These are phyloP conservation scores for Lithophane ornitopus DNA, from an alignment of 2,888 invertebrate species.

Conservation along the genomic window DNA sequence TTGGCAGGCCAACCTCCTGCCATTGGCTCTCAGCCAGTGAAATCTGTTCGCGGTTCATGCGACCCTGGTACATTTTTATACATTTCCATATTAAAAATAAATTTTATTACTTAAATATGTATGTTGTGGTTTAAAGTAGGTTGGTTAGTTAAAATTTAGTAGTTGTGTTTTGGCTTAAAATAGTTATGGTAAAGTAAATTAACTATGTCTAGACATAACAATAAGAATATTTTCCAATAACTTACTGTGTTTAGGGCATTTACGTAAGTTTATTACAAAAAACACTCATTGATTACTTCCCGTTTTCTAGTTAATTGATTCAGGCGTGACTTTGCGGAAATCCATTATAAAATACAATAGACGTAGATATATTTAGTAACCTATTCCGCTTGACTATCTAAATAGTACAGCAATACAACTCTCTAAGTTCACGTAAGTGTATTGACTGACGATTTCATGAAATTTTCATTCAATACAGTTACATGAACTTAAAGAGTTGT, in stretches of 20 bases:
- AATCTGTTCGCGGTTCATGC: constrained; percentile 63
- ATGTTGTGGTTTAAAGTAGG: constrained; percentile 53
- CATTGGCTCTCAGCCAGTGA: constrained; percentile 64
- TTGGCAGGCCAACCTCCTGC: constrained; percentile 71
- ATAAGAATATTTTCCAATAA: not conserved
- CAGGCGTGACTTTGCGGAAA: too few relatives aligned
- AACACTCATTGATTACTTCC: not conserved
- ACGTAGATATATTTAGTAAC: too few relatives aligned
- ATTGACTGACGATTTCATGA: too few relatives aligned
- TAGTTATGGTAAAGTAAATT: not conserved
- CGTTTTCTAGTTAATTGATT: too few relatives aligned
- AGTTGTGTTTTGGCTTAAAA: constrained; percentile 21
- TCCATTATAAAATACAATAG: too few relatives aligned
- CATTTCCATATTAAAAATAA: constrained; percentile 68
- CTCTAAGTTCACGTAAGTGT: too few relatives aligned
- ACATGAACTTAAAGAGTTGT: too few relatives aligned
- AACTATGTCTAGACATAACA: not conserved
- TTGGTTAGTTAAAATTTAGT: constrained; percentile 50
- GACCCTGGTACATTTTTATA: constrained; percentile 67
- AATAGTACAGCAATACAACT: too few relatives aligned
- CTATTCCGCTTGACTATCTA: too few relatives aligned
- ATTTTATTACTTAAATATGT: constrained; percentile 64
- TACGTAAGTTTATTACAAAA: not conserved
- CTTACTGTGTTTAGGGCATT: not conserved
- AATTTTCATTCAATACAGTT: too few relatives aligned